These are phyloP conservation scores for Odontamblyopus rebecca DNA, from an alignment of 2,797 vertebrate species.

Conservation along the genomic window DNA sequence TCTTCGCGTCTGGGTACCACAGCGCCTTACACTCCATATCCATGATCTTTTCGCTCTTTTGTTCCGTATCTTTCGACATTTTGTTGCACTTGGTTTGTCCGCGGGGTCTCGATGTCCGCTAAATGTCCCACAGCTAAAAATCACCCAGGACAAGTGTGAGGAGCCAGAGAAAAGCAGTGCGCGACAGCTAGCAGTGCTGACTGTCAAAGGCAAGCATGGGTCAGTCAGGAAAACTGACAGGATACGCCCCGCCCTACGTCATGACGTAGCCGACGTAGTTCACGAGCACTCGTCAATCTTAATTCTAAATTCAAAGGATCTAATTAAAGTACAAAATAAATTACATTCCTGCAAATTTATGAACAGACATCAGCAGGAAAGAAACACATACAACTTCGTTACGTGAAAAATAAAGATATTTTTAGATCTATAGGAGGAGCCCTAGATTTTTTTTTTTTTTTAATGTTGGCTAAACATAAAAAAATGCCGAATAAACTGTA, in stretches of 20 bases:
- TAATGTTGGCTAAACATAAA: too few species aligned
- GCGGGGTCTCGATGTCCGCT: background rate
- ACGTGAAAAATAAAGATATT: background rate
- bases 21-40: slow-evolving; percentile 88
- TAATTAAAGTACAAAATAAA: background rate
- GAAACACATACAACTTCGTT: background rate
- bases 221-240: slow-evolving; percentile 4
- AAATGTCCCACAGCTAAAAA: slow-evolving; percentile 1
- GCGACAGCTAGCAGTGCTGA: slow-evolving; percentile 11
- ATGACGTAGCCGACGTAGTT: slow-evolving; percentile 35
- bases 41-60: slow-evolving; percentile 84
- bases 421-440: too few species aligned
- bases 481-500: too few species aligned
- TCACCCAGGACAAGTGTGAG: background rate
- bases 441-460: too few species aligned
- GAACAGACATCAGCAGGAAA: background rate
- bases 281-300: slow-evolving; percentile 17
- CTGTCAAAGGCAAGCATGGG: slow-evolving; percentile 40
- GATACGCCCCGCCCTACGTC: slow-evolving; percentile 22
- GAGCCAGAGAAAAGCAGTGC: background rate
- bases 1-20: slow-evolving; percentile 96
- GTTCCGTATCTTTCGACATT: slow-evolving; percentile 81
- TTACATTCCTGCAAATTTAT: background rate
- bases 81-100: slow-evolving; percentile 22
- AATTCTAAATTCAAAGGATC: background rate